Evolutionary conservation across 2,113 vertebrate genomes (phyloP), one percentile per base, ranked within the genome.

Genomic region (Cervus canadensis): DNA sequence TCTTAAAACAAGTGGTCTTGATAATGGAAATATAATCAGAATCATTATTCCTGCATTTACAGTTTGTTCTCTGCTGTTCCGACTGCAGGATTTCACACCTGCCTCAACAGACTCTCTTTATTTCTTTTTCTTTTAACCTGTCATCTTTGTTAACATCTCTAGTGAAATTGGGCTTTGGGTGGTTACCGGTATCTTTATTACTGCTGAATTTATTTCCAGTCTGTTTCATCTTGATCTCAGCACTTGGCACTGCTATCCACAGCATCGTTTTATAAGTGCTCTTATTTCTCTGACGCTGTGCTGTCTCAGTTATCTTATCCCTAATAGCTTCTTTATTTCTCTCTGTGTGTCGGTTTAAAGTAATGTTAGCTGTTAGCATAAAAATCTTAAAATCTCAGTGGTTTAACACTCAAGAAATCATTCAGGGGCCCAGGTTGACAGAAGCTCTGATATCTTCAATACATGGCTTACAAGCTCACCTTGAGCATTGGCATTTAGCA

Each of bases 1-100:
- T 97, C 87, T 96, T 89, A 64, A 60, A 97, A 91, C 92, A 93
- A 67, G 40, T 52, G 91, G 97, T 97, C 97, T 97, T 96, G 98
- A 96, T 76, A 89, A 86, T 3, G 74, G 67, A 93, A 95, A 45
- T 82, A 88, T 64, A 87, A 92, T 90, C 83, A 96, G 71, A 96
- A 87, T 45, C 60, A 74, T 94, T 76, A 85, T 67, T 78, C 62
- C 25, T 25, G 57, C 84, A 36, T 87, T 96, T 92, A 82, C 94
- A 94, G 84, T 67, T 59, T 93, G 45, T 92, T 91, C 67, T 82
- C 92, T 86, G 64, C 84, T 81, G 36, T 45, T 87, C n/a, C 45
- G 84, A 85, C 30, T 0, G 56, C 33, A 67, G 40, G 52, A 60
- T 81, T 89, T 88, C 83, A 97, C 23, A 89, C 19, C 36, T 74